Base-by-base conservation (phyloP, 2,113 vertebrate genomes). In the Ursus arctos region DNA sequence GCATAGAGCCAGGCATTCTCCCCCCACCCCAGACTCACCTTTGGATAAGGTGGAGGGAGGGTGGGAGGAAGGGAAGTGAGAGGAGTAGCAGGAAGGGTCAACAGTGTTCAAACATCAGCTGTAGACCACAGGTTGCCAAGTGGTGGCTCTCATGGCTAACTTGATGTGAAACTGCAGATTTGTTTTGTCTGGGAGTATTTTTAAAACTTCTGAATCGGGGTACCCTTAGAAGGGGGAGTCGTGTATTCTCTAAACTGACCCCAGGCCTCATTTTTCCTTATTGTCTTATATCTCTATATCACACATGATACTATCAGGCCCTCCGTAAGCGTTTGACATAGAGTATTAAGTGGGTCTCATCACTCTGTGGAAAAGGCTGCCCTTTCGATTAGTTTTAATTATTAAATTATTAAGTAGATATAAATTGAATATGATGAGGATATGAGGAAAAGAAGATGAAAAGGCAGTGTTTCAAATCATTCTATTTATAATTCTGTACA, bases 381-480 rank as follows among this genome's bases (percentile, higher is more conserved):
- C 15, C 33, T 92, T 94, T 80, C 74, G 47, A 49, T 36, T 72
- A 69, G 63, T 96, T 93, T 21, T 71, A 88, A 8, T 81, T 86
- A 43, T 74, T 79, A 80, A 74, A 40, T 80, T 57, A 84, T 87
- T 92, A 83, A 79, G 15, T n/a, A 65, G 43, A 43, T 53, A 8
- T 13, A 92, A 61, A 86, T 47, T 26, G 14, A 76, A 36, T 8
- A 0, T 71, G 79, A 24, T 76, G 65, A 40, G 28, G 15, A 31
- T 55, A 22, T 19, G 33, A 93, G 51, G 63, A 80, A 49, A 88
- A 49, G 91, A 65, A 24, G 43, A 16, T 67, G 63, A 90, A 55
- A 51, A 22, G 40, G 55, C n/a, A 51, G 4, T 24, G 14, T 61
- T 74, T 71, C 19, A n/a, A 16, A 14, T 63, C 49, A 61, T 83